Conservation (phyloP, 2,888 invertebrate genomes). For the Mayetiola destructor region DNA sequence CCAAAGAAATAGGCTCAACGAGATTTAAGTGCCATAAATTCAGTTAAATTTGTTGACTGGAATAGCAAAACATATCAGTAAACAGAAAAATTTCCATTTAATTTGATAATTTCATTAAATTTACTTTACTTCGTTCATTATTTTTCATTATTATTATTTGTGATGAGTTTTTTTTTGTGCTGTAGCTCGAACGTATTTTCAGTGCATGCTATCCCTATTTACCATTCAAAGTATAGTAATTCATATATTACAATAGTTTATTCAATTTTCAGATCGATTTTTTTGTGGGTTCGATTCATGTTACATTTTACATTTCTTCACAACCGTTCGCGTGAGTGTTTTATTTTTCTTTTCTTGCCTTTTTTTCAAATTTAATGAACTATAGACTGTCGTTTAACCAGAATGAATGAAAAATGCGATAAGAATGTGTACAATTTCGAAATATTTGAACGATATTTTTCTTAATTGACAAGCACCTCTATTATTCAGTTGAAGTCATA, state of each 20-base stretch:
- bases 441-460: too few relatives aligned
- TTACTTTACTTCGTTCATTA: conserved; percentile 12
- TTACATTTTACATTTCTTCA: neutral
- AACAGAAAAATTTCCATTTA: conserved; percentile 8
- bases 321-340: too few relatives aligned
- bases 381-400: too few relatives aligned
- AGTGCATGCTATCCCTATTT: neutral
- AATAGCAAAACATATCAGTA: too few relatives aligned
- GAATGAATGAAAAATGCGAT: too few relatives aligned
- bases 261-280: neutral
- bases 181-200: neutral
- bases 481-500: too few relatives aligned
- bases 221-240: neutral
- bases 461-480: too few relatives aligned
- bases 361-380: too few relatives aligned
- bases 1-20: neutral
- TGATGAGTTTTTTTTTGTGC: neutral
- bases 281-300: neutral
- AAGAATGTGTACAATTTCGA: neutral
- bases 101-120: conserved; percentile 12
- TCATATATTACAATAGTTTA: neutral
- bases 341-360: too few relatives aligned
- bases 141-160: too few relatives aligned
- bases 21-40: too few relatives aligned
- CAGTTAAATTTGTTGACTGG: too few relatives aligned